Conservation (phyloP, 2,113 vertebrate genomes). For the Tapirus terrestris region DNA sequence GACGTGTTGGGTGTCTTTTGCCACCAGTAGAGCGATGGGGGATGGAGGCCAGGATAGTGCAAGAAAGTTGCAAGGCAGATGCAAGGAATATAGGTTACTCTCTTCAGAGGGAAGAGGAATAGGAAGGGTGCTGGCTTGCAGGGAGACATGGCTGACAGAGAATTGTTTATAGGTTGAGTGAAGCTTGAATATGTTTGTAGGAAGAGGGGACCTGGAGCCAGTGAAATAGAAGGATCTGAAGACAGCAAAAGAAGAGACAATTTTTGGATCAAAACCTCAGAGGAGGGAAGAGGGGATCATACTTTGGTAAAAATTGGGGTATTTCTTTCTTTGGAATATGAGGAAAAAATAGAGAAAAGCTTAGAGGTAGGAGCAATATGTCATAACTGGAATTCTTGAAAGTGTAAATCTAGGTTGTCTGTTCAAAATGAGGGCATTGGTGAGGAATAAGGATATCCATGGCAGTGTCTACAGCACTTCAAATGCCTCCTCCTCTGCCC, state of each 20-base stretch:
- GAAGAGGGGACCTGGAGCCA: neutral
- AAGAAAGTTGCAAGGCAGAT: neutral
- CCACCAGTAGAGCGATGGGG: neutral
- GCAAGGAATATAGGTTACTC: neutral
- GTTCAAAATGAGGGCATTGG: neutral
- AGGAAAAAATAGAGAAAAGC: neutral
- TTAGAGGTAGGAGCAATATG: neutral
- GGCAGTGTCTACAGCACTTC: too few relatives aligned
- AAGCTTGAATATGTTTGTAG: neutral
- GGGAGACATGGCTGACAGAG: neutral
- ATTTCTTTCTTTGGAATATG: neutral
- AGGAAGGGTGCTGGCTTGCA: neutral
- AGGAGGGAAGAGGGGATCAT: neutral
- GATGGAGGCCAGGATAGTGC: neutral
- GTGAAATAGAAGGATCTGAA: neutral
- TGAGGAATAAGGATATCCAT: neutral
- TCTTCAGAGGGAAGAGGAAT: neutral
- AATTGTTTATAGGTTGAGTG: neutral
- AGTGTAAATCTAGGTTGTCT: neutral
- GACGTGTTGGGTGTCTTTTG: neutral
- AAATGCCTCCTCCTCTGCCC: accelerated
- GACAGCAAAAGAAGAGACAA: neutral
- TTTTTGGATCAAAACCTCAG: neutral
- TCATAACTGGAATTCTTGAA: neutral
- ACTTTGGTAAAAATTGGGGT: neutral